Evolutionary conservation across 92 coral and sea anemone species (phyloP), one percentile per base, ranked within the genome.

Genomic region (Bergia puertoricense): DNA sequence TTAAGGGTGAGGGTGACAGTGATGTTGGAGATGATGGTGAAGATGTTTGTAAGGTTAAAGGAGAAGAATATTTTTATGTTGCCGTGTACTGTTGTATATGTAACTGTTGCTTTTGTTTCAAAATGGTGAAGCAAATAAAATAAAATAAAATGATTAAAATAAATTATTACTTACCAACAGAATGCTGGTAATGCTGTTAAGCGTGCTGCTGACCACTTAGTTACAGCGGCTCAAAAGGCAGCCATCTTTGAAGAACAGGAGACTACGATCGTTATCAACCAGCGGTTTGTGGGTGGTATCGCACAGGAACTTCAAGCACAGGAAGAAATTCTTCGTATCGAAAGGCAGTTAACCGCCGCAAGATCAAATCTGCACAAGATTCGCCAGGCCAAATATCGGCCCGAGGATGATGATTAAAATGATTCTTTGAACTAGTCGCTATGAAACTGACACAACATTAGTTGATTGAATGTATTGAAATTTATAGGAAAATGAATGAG

Each of bases 211-310:
- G 99, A 97, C 86, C 95, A 94, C 91, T 92, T 97, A 67, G 99
- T 97, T 22, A 95, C 94, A 23, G 95, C 99, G 66, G 99, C 99
- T 37, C 95, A 97, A 91, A 97, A 91, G 79, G 98, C 99, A 20
- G 96, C 95, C 91, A 91, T 95, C 92, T 97, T 97, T 91, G 99
- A 97, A 93, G 99, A 97, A 81, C 97, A 97, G 81, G 96, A 92
- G 88, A 96, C 98, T 84, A 97, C 99, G 50, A 94, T 97, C 37
- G 88, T 95, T 81, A 97, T 97, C 82, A 97, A 97, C 93, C 96
- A 96, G 94, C 95, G 94, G 86, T 95, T 96, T 89, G 99, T 97
- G 65, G 99, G 99, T 48, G 98, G 97, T 75, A 95, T 97, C 50
- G 98, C 97, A 16, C 98, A 97, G 77, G 99, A 97, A 88, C 92